Conservation (phyloP, 2,888 invertebrate genomes). For the Papilio gigon region DNA sequence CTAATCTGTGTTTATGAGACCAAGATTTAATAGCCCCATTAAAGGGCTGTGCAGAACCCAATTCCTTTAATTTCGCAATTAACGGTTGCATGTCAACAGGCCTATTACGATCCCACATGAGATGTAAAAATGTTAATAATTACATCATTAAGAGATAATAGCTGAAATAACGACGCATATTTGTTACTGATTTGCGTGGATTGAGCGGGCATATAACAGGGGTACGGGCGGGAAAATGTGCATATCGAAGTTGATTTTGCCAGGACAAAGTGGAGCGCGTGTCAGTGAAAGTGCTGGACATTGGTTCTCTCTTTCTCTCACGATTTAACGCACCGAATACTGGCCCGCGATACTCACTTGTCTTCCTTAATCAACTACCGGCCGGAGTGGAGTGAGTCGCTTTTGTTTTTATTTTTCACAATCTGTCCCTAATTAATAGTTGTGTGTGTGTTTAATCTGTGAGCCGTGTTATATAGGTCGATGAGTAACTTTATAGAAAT, state of each 20-base stretch:
- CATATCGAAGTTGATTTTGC: constrained; percentile 56
- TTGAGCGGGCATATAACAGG: constrained; percentile 60
- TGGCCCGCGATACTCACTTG: constrained; percentile 53
- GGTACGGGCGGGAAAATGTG: constrained; percentile 59
- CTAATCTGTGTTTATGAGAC: constrained; percentile 1
- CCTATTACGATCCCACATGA: constrained; percentile 72
- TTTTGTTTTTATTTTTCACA: constrained; percentile 41
- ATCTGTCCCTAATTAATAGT: constrained; percentile 4
- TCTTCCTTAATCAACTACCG: constrained; percentile 53
- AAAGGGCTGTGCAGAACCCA: constrained; percentile 31
- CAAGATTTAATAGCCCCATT: background rate
- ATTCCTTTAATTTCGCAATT: constrained; percentile 28
- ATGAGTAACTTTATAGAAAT: background rate
- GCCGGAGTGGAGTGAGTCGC: constrained; percentile 49
- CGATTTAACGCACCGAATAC: constrained; percentile 46
- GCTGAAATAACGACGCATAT: constrained; percentile 66
- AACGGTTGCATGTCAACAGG: constrained; percentile 51
- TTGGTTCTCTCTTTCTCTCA: constrained; percentile 61
- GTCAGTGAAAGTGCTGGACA: constrained; percentile 74
- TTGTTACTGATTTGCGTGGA: constrained; percentile 56
- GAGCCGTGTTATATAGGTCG: constrained; percentile 36
- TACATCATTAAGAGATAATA: constrained; percentile 68
- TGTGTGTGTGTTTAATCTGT: constrained; percentile 42
- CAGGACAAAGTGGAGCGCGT: constrained; percentile 70
- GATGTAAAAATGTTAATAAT: constrained; percentile 65